These are phyloP conservation scores for Trachelus stipa DNA, from an alignment of 2,888 invertebrate species.

Conservation along the genomic window DNA sequence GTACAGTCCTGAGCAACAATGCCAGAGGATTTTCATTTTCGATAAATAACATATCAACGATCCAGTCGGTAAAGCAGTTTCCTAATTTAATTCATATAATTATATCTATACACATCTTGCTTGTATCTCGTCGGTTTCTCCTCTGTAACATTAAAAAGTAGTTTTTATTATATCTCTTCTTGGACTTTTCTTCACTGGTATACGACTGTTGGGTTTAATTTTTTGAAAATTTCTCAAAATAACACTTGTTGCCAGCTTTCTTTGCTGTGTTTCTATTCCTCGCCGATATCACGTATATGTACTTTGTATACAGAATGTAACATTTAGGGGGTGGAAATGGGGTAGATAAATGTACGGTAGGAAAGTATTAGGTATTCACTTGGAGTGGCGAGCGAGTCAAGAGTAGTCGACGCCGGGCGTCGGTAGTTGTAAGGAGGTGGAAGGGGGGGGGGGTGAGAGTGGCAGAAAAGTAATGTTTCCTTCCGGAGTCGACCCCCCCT, in stretches of 20 bases:
- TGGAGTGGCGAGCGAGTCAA: neutral
- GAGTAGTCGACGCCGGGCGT: neutral
- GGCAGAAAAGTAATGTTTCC: neutral
- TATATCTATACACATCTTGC: too few species aligned
- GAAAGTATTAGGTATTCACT: neutral
- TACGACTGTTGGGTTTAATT: neutral
- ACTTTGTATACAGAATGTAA: neutral
- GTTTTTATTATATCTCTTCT: too few species aligned
- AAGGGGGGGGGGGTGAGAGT: neutral
- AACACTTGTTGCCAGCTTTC: neutral
- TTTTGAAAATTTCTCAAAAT: neutral
- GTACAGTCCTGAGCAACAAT: neutral
- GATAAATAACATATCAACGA: too few species aligned
- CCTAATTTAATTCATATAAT: too few species aligned
- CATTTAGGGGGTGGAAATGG: neutral
- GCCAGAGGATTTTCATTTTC: too few species aligned
- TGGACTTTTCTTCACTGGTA: too few species aligned
- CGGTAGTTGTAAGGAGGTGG: neutral
- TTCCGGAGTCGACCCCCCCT: neutral
- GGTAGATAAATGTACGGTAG: neutral
- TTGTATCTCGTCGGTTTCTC: too few species aligned
- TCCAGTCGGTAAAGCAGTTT: too few species aligned
- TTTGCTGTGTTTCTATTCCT: neutral
- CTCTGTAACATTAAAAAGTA: too few species aligned
- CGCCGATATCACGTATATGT: neutral